A percentile compares a stretch with the other conserved stretches of the same genome.
phyloP scores from a whole-genome alignment of 2,113 vertebrate species.

The Hippocampus guttulatus region DNA sequence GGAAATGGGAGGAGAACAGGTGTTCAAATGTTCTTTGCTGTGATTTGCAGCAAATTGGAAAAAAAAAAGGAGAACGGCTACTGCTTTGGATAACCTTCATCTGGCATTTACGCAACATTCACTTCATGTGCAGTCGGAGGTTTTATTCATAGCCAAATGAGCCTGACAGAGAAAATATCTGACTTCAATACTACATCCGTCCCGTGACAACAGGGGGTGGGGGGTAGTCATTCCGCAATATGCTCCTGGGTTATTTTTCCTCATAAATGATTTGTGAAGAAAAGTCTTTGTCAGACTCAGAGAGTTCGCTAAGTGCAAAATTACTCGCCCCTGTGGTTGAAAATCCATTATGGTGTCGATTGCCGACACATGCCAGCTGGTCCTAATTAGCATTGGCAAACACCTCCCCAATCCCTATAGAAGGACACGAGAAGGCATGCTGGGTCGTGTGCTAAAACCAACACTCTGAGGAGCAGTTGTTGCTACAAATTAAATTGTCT shows the following conservation, averaged over 20 bases:
- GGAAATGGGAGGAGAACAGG: background rate
- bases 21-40: slow-evolving; percentile 5
- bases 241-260: background rate
- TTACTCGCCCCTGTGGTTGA: background rate
- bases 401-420: background rate
- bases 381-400: slow-evolving; percentile 1
- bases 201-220: background rate
- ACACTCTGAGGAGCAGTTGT: background rate
- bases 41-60: background rate
- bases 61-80: background rate
- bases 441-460: background rate
- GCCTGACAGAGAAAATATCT: background rate
- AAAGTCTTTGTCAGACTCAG: background rate
- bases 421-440: background rate
- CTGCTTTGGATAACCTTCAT: slow-evolving; percentile 30
- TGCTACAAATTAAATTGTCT: background rate
- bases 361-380: background rate
- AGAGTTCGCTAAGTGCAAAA: background rate
- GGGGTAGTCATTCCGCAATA: background rate
- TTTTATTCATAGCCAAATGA: background rate
- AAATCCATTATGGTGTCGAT: background rate
- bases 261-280: background rate
- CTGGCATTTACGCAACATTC: slow-evolving; percentile 5
- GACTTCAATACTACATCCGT: background rate
- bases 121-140: slow-evolving; percentile 12